A percentile compares a stretch with the other conserved stretches of the same genome.
Evolutionary conservation across 2,888 invertebrate genomes (phyloP).

Genomic region (Eledona agricola): DNA sequence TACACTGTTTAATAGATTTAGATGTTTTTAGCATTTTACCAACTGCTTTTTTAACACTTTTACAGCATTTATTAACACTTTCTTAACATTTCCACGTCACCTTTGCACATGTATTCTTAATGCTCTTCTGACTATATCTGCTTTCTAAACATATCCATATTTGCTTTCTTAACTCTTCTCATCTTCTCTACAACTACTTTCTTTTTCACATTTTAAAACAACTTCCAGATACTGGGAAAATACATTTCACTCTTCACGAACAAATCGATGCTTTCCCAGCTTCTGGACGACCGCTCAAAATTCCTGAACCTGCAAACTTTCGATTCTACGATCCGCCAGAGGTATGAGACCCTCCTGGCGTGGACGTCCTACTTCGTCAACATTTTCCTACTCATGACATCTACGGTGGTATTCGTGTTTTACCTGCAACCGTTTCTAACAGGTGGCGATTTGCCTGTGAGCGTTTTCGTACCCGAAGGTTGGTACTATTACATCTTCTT

Average conservation of each 20-base stretch:
- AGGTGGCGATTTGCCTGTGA: constrained; percentile 18
- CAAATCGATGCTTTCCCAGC: constrained; percentile 6
- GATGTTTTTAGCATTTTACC: no score
- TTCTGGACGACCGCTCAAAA: constrained; percentile 3
- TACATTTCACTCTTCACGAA: constrained; percentile 3
- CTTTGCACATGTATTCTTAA: no score
- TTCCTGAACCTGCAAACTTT: constrained; percentile 12
- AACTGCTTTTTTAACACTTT: no score
- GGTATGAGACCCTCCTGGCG: constrained; percentile 1
- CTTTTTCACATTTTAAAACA: constrained; percentile 1
- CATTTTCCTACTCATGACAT: constrained; percentile 11
- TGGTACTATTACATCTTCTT: constrained; percentile 25
- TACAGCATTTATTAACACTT: no score
- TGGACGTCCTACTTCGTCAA: constrained; percentile 11
- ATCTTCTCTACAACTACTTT: no score
- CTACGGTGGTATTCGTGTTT: constrained; percentile 10
- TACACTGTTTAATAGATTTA: no score
- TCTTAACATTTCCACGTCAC: no score
- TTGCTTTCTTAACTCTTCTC: no score
- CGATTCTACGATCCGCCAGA: neutral
- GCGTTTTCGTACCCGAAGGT: constrained; percentile 19
- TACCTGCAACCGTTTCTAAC: constrained; percentile 21
- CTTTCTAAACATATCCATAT: no score
- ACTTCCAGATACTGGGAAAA: constrained; percentile 11
- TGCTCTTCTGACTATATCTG: no score